phyloP scores from a whole-genome alignment of 2,113 vertebrate genomes.

The Pluvianellus socialis region DNA sequence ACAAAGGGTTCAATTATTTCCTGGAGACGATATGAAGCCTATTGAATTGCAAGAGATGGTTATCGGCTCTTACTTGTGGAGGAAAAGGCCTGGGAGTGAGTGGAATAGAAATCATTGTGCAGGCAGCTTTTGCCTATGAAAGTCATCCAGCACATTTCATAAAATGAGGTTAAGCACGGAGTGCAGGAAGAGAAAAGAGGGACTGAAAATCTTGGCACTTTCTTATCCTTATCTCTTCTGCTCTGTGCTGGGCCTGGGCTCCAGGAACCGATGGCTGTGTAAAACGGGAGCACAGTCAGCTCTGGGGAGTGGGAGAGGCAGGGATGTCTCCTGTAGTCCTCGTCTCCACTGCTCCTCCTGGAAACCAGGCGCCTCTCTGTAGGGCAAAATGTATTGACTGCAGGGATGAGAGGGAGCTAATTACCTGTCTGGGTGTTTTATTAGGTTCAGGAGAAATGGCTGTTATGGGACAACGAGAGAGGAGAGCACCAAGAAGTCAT shows the following conservation, averaged over 20 bases:
- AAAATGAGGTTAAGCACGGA: neutral
- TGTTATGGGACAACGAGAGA: neutral
- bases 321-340: neutral
- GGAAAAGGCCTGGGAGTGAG: slow-evolving; percentile 16
- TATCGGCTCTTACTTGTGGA: slow-evolving; percentile 2
- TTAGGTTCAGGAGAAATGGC: neutral
- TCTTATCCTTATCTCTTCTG: neutral
- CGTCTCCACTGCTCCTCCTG: neutral
- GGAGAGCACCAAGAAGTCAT: neutral
- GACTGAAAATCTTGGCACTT: neutral
- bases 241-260: neutral
- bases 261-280: neutral
- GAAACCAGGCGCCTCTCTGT: neutral
- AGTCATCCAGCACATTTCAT: neutral
- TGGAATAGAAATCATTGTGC: slow-evolving; percentile 21
- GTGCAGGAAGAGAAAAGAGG: neutral
- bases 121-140: slow-evolving; percentile 23
- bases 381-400: neutral
- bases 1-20: slow-evolving; percentile 58
- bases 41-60: slow-evolving; percentile 64
- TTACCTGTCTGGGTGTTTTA: neutral
- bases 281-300: neutral
- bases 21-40: slow-evolving; percentile 44
- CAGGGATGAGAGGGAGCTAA: neutral
- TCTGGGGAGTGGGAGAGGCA: neutral